phyloP scores from a whole-genome alignment of 2,797 vertebrate species.

The Siniperca undulata region DNA sequence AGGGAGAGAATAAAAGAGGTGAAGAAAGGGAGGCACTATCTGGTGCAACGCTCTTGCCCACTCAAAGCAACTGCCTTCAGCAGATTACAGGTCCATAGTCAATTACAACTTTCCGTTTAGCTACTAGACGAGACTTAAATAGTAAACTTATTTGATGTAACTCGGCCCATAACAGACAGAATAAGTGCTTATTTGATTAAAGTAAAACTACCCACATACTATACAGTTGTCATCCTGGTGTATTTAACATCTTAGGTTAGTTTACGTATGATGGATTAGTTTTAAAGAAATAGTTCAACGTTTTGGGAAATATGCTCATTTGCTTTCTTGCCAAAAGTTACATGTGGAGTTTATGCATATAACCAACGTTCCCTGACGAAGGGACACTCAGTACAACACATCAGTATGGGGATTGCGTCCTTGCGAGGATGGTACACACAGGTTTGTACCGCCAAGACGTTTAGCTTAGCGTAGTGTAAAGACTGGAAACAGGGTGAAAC shows the following conservation, averaged over 20 bases:
- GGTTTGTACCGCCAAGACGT: background rate
- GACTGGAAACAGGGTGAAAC: background rate
- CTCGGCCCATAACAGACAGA: conserved; percentile 42
- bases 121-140: conserved; percentile 50
- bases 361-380: background rate
- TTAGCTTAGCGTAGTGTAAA: background rate
- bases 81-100: conserved; percentile 63
- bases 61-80: conserved; percentile 59
- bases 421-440: background rate
- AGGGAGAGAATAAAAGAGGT: conserved; percentile 46
- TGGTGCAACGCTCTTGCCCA: conserved; percentile 71
- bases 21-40: conserved; percentile 81
- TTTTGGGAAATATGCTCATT: conserved; percentile 4
- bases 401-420: background rate
- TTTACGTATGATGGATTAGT: conserved; percentile 12
- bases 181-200: conserved; percentile 46
- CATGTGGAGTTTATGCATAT: background rate
- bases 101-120: conserved; percentile 49
- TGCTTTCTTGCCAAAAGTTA: background rate
- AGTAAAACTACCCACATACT: conserved; percentile 17
- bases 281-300: conserved; percentile 28
- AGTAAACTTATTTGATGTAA: conserved; percentile 33
- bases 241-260: conserved; percentile 40
- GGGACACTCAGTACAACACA: background rate
- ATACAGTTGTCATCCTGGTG: conserved; percentile 33